Base-by-base conservation (phyloP, 2,797 vertebrate genomes). In the Capromys pilorides region DNA sequence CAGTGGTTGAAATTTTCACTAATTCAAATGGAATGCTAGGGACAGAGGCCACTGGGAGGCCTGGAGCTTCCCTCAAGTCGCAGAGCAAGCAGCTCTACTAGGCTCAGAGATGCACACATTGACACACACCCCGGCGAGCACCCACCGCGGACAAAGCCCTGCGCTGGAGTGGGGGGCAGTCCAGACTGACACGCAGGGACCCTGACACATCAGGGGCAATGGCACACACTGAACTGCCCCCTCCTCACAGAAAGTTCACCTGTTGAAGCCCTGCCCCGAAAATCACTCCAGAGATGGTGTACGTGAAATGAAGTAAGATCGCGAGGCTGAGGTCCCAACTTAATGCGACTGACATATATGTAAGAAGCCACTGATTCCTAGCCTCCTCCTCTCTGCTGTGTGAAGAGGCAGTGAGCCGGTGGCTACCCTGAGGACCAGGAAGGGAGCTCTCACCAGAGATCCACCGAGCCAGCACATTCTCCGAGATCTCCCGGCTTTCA, bases 21-120 rank as follows among this genome's bases (percentile, higher is more conserved):
- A 97, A 97, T 96, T 96, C 97, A 95, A 91, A 96, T 88, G 96
- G 96, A 96, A 97, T 97, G 96, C 87, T 95, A 90, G 82, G 73
- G 97, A 96, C 64, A 64, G 87, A 96, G 94, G 95, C 97, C 90
- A 92, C 0, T 19, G 93, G 57, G 97, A 97, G 95, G 95, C 95
- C 80, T 95, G 86, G 14, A 12, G 94, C 90, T 95, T 88, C 86
- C 87, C 95, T 77, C 59, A 51, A 78, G 77, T 94, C 41, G 16
- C 78, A 86, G 64, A 36, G 59, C 71, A 95, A 96, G 85, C 39
- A 45, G 79, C 51, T 86, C 93, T 78, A 12, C 61, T n/a, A n/a
- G n/a, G 90, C 81, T 36, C 85, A 83, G 84, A 96, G 90, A 93
- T 4, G 6, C 26, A 49, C 64, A 28, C 19, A 16, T 67, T 83